phyloP scores from a whole-genome alignment of 2,888 invertebrate genomes.

The Altica lythri region DNA sequence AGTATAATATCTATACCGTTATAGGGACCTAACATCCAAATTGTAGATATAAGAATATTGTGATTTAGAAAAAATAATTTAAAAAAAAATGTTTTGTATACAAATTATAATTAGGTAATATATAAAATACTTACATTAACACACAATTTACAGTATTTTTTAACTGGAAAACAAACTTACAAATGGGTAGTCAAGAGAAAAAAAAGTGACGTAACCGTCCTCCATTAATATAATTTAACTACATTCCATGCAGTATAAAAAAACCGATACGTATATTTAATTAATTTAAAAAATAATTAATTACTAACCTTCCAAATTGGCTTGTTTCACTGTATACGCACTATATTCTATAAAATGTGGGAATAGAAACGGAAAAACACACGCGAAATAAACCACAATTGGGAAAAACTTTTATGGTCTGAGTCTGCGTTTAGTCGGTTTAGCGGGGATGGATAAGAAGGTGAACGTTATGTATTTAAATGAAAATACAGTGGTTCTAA shows the following conservation, averaged over 20 bases:
- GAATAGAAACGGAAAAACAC: background rate
- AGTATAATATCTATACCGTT: no score
- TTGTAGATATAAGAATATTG: no score
- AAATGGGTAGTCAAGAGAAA: background rate
- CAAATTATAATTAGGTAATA: no score
- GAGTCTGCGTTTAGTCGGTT: slow-evolving; percentile 1
- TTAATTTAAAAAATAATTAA: background rate
- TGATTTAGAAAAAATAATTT: no score
- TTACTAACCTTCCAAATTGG: background rate
- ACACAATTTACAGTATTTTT: no score
- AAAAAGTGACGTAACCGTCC: background rate
- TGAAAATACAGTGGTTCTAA: no score
- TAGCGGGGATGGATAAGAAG: background rate
- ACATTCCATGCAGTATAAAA: background rate
- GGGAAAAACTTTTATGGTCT: background rate
- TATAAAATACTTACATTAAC: no score
- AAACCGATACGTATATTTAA: background rate
- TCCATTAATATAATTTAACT: background rate
- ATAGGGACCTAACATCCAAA: no score
- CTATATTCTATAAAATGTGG: background rate
- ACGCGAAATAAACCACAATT: background rate
- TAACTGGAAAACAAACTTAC: no score
- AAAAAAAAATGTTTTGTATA: no score
- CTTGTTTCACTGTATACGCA: background rate
- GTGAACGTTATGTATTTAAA: no score